Evolutionary conservation across 2,113 vertebrate genomes (phyloP).

Genomic region (Recurvirostra avosetta): DNA sequence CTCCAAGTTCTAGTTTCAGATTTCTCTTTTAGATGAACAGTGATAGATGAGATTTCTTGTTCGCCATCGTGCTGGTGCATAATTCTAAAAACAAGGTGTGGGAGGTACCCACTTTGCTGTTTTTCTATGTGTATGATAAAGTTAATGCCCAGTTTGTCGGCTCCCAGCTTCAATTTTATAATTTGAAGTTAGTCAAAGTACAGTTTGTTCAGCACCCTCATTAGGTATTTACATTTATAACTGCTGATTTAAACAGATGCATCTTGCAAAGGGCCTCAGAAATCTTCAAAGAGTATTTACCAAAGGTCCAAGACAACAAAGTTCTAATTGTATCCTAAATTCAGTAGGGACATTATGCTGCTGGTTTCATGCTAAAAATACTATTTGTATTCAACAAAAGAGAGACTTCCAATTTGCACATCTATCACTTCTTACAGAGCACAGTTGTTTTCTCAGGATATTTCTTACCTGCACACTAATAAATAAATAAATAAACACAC

Average conservation of each 20-base stretch:
- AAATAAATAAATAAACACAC: background rate
- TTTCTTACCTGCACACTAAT: background rate
- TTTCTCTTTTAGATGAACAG: background rate
- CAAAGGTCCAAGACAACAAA: background rate
- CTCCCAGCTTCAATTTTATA: background rate
- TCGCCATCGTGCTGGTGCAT: background rate
- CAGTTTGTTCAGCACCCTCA: background rate
- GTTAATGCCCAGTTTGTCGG: background rate
- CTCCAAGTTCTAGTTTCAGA: background rate
- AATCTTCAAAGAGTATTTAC: slow-evolving; percentile 37
- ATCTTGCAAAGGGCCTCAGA: background rate
- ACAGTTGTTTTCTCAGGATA: background rate
- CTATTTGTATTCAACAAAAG: background rate
- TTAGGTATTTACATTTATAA: background rate
- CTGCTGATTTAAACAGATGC: slow-evolving; percentile 10
- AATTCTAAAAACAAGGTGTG: background rate
- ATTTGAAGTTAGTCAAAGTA: background rate
- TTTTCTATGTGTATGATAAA: background rate
- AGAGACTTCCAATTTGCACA: background rate
- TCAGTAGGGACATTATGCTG: background rate
- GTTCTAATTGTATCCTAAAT: slow-evolving; percentile 16
- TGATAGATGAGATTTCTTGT: background rate
- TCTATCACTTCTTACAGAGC: background rate
- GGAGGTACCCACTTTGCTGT: background rate
- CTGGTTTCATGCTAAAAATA: slow-evolving; percentile 13